Percentiles rank a stretch among this genome's conserved stretches.
Conservation (phyloP, 2,797 vertebrate species). For the Sebastes melanostomus region DNA sequence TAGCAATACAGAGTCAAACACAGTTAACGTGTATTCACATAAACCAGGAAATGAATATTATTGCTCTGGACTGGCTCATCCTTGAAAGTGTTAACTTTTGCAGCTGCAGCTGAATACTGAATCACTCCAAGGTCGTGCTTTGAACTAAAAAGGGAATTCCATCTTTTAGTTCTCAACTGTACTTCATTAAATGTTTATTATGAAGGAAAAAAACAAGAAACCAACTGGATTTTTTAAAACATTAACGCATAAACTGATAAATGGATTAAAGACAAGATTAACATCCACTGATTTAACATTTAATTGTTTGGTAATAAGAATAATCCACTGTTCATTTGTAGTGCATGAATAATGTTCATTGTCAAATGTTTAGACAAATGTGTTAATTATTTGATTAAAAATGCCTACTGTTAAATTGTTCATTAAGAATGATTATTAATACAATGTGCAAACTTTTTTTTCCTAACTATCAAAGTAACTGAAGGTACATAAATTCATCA, state of each 20-base stretch:
- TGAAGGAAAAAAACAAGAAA: neutral
- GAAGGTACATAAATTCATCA: neutral
- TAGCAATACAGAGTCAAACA: neutral
- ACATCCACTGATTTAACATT: neutral
- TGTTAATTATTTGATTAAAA: neutral
- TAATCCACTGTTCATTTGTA: neutral
- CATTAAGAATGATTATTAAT: neutral
- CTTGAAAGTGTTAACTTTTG: neutral
- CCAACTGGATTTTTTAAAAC: neutral
- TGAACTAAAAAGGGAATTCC: neutral
- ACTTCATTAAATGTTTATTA: neutral
- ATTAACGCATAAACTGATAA: neutral
- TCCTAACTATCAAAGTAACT: neutral
- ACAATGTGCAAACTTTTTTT: neutral
- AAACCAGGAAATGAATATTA: constrained; percentile 13
- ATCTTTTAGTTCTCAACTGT: neutral
- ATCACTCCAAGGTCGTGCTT: neutral
- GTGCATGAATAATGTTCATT: neutral
- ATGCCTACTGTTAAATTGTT: neutral
- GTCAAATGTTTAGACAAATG: neutral
- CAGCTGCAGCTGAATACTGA: neutral
- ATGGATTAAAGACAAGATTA: neutral
- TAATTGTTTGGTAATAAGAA: neutral
- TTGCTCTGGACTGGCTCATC: constrained; percentile 8
- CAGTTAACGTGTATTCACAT: constrained; percentile 6